Base-by-base conservation (phyloP, 2,797 vertebrate genomes). In the Antennarius maculatus region DNA sequence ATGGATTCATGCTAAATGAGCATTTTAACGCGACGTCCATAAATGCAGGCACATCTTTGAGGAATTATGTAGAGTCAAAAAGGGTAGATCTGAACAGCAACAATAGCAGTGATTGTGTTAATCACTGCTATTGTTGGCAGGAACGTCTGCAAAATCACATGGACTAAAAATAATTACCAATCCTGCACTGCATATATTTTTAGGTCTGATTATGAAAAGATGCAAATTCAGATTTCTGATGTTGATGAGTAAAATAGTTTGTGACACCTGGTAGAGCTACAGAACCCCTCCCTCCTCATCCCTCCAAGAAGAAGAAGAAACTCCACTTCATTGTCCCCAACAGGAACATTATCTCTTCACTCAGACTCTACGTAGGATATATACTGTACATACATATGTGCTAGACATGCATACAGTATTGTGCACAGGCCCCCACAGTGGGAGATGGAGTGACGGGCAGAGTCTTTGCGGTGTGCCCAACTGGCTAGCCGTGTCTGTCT, bases 401-500 rank as follows among this genome's bases (percentile, higher is more conserved):
- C 2, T 23, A 23, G 1, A 23, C 23, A 23, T 23, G 23, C 23
- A 23, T 23, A 23, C 23, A 23, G 23, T 23, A 23, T 2, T 23
- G 23, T 23, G 23, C 2, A 23, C 23, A 23, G 23, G 23, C 23
- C 23, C 23, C 23, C 23, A 23, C 23, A 23, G n/a, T 23, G 1
- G 23, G 23, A 23, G 23, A 2, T 23, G 23, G 23, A 23, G 23
- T 23, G 23, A 23, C 23, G 23, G 23, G 23, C 23, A 23, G 23
- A 23, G 23, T 1, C 23, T 23, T 23, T 23, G 1, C 23, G 23
- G 23, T 23, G 23, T 23, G 23, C 23, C 23, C 23, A 23, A 23
- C 23, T 23, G 23, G 85, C 88, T 82, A 84, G 79, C 52, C 12
- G 31, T 50, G 66, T 47, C 69, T 55, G 82, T 78, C 82, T 68